These are phyloP conservation scores for Crossocerus cetratus DNA, from an alignment of 2,888 invertebrate genomes.

Conservation along the genomic window DNA sequence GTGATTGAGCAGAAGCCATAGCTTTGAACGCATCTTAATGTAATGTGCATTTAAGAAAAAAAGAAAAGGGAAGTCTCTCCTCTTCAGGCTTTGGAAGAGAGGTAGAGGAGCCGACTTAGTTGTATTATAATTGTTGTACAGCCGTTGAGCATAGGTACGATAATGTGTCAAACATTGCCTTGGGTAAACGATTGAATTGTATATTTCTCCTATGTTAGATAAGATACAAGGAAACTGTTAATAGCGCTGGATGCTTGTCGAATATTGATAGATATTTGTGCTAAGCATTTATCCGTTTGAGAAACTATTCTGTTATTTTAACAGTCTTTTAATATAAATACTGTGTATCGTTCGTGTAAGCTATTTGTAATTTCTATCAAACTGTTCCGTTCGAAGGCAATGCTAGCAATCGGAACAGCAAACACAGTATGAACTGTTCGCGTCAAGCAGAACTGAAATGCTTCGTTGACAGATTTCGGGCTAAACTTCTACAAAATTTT, in stretches of 20 bases:
- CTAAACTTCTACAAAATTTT: slow-evolving; percentile 3
- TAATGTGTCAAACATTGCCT: slow-evolving; percentile 38
- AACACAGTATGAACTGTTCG: neutral
- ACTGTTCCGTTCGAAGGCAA: neutral
- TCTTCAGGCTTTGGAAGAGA: slow-evolving; percentile 41
- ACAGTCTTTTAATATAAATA: slow-evolving; percentile 1
- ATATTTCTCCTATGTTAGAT: slow-evolving; percentile 43
- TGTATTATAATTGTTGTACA: slow-evolving; percentile 58
- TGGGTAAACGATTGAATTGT: slow-evolving; percentile 24
- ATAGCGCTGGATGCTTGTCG: slow-evolving; percentile 30
- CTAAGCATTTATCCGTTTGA: slow-evolving; percentile 14
- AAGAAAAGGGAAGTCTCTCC: slow-evolving; percentile 29
- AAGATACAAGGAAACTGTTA: slow-evolving; percentile 33
- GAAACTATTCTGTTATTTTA: slow-evolving; percentile 14
- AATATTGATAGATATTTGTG: slow-evolving; percentile 13
- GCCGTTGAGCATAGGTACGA: slow-evolving; percentile 31
- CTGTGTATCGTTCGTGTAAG: slow-evolving; percentile 17
- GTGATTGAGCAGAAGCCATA: neutral
- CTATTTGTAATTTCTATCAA: neutral
- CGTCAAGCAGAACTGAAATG: neutral
- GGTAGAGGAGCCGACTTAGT: slow-evolving; percentile 33
- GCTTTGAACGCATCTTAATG: neutral
- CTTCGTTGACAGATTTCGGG: slow-evolving; percentile 8
- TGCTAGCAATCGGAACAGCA: neutral
- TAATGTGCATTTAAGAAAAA: neutral